Evolutionary conservation across 2,797 vertebrate species (phyloP), one percentile per base, ranked within the genome.

Genomic region (Argentina silus): DNA sequence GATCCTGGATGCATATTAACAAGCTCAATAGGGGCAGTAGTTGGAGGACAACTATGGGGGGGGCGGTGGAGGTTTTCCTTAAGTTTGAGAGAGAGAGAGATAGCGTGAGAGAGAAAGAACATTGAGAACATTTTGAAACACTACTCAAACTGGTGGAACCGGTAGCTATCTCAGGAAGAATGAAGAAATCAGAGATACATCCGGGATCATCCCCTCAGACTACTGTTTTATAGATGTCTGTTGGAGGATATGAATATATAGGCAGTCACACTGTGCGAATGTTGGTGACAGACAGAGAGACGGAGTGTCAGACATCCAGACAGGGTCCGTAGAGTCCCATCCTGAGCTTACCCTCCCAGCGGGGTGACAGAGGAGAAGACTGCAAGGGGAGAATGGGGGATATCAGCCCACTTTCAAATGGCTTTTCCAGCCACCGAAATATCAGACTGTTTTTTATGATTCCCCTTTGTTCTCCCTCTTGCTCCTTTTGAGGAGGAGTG

Each of bases 1-100:
- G 77, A 84, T 80, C 80, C 78, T 70, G 77, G 74, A 74, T 45
- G 71, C 85, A 92, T 90, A 92, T 94, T 95, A 94, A 93, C 91
- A 87, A 91, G 91, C 91, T 87, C 76, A 86, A 91, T 89, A 74
- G 80, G 82, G 79, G 84, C 79, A 76, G 72, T 83, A 79, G 83
- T 78, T 80, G 69, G 36, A 36, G 8, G 45, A 50, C 44, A 64
- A n/a, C n/a, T 74, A 36, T 77, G 73, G 78, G n/a, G 15, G 12
- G n/a, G 23, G 70, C 8, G n/a, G 17, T 48, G 7, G 3, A 7
- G 11, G 42, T 42, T 70, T 70, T 67, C 36, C 42, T 36, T 43
- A 43, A 23, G 57, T 69, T n/a, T 44, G 60, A 61, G 45, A 69
- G 11, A 15, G 11, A 21, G 19, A 57, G 23, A 65, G 2, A 0